Evolutionary conservation across 2,888 invertebrate species (phyloP), one percentile per base, ranked within the genome.

Genomic region (Drosophila rubida): DNA sequence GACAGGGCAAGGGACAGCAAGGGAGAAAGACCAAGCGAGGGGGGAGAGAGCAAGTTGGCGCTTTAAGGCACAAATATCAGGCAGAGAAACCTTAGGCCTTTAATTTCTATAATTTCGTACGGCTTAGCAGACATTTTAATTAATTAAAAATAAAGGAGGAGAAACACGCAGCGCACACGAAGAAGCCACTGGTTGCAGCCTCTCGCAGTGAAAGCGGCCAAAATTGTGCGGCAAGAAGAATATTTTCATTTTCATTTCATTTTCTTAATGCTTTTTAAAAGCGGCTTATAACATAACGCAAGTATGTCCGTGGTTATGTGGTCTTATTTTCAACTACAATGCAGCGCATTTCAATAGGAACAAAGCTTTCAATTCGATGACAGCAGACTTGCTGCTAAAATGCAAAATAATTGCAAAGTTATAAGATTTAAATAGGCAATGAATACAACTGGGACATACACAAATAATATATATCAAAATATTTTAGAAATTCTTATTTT

Each of bases 211-310:
- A 46, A 67, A 62, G 59, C 51, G 14, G 13, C 44, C 54, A 42
- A 62, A 57, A 69, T 65, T 59, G 67, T 71, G 70, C 70, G 37
- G 16, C 55, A 44, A 37, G 41, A 42, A 60, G 19, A 59, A 50
- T 53, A 58, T 69, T 66, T 69, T 35, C 58, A 81, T 68, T 68
- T 60, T 60, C 62, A 75, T 80, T 83, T 87, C 81, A 81, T 81
- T 84, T 83, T 69, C 67, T 48, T 81, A 87, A 84, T 84, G 87
- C 75, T 68, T 69, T 71, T 71, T 42, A 77, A 41, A 84, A 84
- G 87, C 82, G 35, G 87, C 85, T 87, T 85, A 81, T 46, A 7
- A 32, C 50, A 23, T 35, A 58, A 54, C 53, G 48, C 55, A 58
- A 57, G 49, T 66, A 46, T 64, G 57, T 59, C 14, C 30, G 32